Evolutionary conservation across 1,140 invertebrate species (phyloP).

Genomic region (Samia ricini): DNA sequence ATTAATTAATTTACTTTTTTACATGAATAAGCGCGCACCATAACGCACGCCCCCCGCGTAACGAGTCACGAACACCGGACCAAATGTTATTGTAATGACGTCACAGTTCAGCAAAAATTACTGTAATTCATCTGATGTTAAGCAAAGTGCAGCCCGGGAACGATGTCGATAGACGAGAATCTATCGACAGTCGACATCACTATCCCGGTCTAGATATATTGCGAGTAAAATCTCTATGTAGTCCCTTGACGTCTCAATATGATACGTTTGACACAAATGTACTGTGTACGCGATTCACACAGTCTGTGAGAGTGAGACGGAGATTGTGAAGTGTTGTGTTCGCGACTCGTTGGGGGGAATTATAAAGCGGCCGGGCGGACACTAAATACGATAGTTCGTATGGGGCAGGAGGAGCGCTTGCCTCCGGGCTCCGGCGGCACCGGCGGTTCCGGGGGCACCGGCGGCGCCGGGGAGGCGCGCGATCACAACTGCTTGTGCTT

Average conservation of each 20-base stretch:
- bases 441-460: background rate
- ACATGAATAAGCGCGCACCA: background rate
- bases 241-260: too few species aligned
- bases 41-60: background rate
- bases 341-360: background rate
- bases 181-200: too few species aligned
- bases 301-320: background rate
- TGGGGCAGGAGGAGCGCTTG: background rate
- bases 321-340: background rate
- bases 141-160: too few species aligned
- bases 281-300: background rate
- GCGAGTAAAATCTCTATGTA: too few species aligned
- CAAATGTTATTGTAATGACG: too few species aligned
- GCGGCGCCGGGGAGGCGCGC: conserved; percentile 13
- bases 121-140: too few species aligned
- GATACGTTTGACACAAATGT: too few species aligned
- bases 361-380: background rate
- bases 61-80: too few species aligned
- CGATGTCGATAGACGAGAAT: too few species aligned
- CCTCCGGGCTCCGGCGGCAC: background rate
- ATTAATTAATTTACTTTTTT: background rate
- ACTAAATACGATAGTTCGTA: background rate
- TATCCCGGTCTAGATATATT: too few species aligned
- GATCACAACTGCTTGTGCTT: conserved; percentile 81
- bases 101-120: too few species aligned